These are phyloP conservation scores for Cyphomyrus plagiostoma DNA, from an alignment of 2,113 vertebrate species.

Conservation along the genomic window DNA sequence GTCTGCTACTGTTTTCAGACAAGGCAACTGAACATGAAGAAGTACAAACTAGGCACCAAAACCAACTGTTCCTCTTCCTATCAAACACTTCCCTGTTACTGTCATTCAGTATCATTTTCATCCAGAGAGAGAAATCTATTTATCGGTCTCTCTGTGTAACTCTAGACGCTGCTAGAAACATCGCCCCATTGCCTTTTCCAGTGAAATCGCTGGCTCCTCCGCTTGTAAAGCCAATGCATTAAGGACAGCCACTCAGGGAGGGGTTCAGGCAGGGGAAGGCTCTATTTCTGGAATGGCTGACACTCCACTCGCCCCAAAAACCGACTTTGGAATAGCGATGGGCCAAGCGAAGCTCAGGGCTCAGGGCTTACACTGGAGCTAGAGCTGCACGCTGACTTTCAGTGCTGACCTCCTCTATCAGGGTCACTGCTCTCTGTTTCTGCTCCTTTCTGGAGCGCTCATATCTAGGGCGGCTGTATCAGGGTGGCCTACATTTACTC, in stretches of 20 bases:
- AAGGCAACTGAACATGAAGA: background rate
- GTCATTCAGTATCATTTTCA: background rate
- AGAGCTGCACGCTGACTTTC: constrained; percentile 22
- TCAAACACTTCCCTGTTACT: background rate
- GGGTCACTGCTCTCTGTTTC: background rate
- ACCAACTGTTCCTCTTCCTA: background rate
- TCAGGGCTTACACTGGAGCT: background rate
- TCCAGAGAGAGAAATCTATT: background rate
- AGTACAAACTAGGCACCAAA: background rate
- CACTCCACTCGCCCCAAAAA: constrained; percentile 25
- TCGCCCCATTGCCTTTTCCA: background rate
- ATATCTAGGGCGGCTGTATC: background rate
- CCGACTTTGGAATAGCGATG: constrained; percentile 22
- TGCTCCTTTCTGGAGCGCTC: background rate
- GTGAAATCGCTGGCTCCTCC: background rate
- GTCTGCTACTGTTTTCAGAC: background rate
- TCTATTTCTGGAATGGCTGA: constrained; percentile 26
- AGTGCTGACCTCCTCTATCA: background rate
- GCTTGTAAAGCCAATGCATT: constrained; percentile 36
- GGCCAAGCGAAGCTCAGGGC: background rate
- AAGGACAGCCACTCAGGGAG: constrained; percentile 53
- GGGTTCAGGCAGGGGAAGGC: constrained; percentile 13
- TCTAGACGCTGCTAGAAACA: background rate
- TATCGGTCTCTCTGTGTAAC: background rate
- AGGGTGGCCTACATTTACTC: background rate